Percentiles rank a stretch among this genome's conserved stretches.
These are phyloP conservation scores for Mantis religiosa DNA, from an alignment of 2,888 invertebrate genomes.

Conservation along the genomic window DNA sequence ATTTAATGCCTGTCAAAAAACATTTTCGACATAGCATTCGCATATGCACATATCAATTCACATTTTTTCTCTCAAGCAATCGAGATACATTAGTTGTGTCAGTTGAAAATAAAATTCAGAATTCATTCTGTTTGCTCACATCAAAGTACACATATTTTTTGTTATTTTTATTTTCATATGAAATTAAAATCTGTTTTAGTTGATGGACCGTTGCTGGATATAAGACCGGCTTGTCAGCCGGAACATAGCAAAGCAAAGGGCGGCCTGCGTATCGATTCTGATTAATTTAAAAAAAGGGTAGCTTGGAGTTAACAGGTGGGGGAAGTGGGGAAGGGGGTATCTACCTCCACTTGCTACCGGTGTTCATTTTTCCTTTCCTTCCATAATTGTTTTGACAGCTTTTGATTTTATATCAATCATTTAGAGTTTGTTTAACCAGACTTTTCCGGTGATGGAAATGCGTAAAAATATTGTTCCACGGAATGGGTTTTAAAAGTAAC, in stretches of 20 bases:
- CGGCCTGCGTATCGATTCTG: not conserved
- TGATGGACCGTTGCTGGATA: not conserved
- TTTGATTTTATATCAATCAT: not conserved
- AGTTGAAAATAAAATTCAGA: not conserved
- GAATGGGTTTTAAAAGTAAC: not conserved
- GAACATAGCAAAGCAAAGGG: not conserved
- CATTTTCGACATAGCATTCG: not conserved
- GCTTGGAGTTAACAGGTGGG: not conserved
- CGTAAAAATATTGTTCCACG: not conserved
- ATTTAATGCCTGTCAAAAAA: not conserved
- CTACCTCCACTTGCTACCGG: not conserved
- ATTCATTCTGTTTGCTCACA: not conserved
- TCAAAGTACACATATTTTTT: not conserved
- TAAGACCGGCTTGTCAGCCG: not conserved
- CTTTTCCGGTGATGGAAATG: not conserved
- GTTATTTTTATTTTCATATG: not conserved
- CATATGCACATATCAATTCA: not conserved
- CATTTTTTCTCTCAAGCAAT: not conserved
- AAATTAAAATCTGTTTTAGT: not conserved
- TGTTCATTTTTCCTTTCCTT: not conserved
- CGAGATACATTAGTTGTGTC: not conserved
- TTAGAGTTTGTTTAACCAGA: not conserved
- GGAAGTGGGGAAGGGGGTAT: not conserved
- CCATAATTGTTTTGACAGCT: not conserved
- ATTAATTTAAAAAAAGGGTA: not conserved